Percentiles rank a stretch among this genome's conserved stretches.
These are phyloP conservation scores for Pteria penguin DNA, from an alignment of 2,888 invertebrate genomes.

Conservation along the genomic window DNA sequence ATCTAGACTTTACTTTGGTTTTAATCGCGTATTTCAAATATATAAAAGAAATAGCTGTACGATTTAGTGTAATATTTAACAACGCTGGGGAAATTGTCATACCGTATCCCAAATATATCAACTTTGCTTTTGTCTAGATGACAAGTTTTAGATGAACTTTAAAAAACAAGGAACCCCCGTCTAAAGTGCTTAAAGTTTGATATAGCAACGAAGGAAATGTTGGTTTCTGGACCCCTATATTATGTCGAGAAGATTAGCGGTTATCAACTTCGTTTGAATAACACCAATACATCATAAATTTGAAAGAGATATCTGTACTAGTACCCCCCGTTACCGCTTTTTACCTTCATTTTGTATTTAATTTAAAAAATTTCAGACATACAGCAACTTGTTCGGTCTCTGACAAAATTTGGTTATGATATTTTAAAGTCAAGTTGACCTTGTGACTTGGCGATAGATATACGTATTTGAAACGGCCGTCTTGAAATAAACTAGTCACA, in stretches of 20 bases:
- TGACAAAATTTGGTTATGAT: no score
- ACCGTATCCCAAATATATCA: slow-evolving; percentile 28
- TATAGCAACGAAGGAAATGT: slow-evolving; percentile 13
- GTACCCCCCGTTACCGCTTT: no score
- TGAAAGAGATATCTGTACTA: background rate
- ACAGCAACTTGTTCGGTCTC: no score
- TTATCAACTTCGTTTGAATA: background rate
- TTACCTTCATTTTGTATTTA: no score
- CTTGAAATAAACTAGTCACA: no score
- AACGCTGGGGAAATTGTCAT: slow-evolving; percentile 24
- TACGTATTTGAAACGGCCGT: no score
- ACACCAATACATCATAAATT: background rate
- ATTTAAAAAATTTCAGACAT: no score
- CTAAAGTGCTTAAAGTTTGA: slow-evolving; percentile 6
- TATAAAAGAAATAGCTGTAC: slow-evolving; percentile 11
- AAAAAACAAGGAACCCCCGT: slow-evolving; percentile 17
- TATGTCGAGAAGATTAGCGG: background rate
- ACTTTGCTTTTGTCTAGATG: slow-evolving; percentile 27
- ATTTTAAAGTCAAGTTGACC: no score
- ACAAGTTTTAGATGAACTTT: slow-evolving; percentile 22
- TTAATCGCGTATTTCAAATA: slow-evolving; percentile 26
- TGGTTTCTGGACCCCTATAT: background rate
- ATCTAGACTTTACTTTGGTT: slow-evolving; percentile 29
- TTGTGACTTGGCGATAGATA: no score
- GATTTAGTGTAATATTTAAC: slow-evolving; percentile 14